Base-by-base conservation (phyloP, 2,113 vertebrate genomes). In the Pedetes capensis region DNA sequence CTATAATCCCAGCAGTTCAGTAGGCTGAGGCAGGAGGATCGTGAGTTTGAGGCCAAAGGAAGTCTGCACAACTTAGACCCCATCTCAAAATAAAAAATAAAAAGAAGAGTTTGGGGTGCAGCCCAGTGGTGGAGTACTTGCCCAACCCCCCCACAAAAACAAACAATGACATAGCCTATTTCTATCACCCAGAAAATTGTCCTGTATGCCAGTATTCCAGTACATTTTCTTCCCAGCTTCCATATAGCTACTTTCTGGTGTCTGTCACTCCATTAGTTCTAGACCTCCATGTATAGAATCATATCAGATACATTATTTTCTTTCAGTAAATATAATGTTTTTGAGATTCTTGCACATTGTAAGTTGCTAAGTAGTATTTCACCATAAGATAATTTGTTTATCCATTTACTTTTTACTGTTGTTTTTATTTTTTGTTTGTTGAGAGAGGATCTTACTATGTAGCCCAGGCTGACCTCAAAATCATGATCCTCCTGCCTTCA, bases 231-330 rank as follows among this genome's bases (percentile, higher is more conserved):
- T 89, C 53, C 61, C 14, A 86, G 12, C 32, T 12, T 6, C 4
- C 9, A 53, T 4, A 80, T 6, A 78, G 9, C 12, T 17, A 53
- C n/a, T 89, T 84, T 76, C 55, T 89, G 75, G 20, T 66, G 8
- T 64, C 11, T 89, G 17, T 69, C 5, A 57, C 22, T 34, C 23
- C 39, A 3, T 79, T n/a, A 55, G 34, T 92, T 84, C 14, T 29
- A 29, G 27, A 29, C 37, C 22, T 16, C 63, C 13, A 25, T 75
- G 74, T 87, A 42, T 86, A 69, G 32, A 82, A 11, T 86, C 16
- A 0, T 64, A 20, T 59, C 2, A 3, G 17, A 0, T 34, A 0
- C 68, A 6, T 57, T 71, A 4, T 29, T 23, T 64, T 76, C 64
- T 86, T 71, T 90, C n/a, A n/a, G 23, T 74, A 6, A 44, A 12